Evolutionary conservation across 1,140 invertebrate species (phyloP).

Genomic region (Brachionus plicatilis): DNA sequence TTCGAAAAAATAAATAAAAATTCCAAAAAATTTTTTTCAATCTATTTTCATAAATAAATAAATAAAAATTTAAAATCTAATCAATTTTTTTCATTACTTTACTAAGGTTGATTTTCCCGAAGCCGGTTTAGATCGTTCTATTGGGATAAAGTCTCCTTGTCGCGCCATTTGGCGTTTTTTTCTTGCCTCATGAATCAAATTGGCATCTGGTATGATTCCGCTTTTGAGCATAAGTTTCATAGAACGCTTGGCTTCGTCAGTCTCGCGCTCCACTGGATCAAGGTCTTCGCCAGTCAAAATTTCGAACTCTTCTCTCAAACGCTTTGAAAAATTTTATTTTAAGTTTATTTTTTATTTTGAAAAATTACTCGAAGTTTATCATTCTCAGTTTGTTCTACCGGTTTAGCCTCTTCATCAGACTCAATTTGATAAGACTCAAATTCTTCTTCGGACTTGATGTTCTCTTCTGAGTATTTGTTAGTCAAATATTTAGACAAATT

Average conservation of each 20-base stretch:
- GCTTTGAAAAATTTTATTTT: not conserved
- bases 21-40: too few species aligned
- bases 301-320: conserved; percentile 15
- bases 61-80: not conserved
- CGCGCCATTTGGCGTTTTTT: conserved; percentile 81
- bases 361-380: conserved; percentile 43
- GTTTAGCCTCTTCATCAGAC: not conserved
- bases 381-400: not conserved
- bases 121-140: conserved; percentile 56
- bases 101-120: conserved; percentile 50
- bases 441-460: not conserved
- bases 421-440: not conserved
- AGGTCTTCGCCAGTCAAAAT: conserved; percentile 22
- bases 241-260: not conserved
- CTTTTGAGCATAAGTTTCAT: conserved; percentile 32
- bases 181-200: conserved; percentile 85
- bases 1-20: too few species aligned
- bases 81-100: conserved; percentile 45
- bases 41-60: too few species aligned
- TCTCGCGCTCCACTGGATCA: not conserved
- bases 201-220: conserved; percentile 87
- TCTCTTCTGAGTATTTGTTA: conserved; percentile 57
- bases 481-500: conserved; percentile 54
- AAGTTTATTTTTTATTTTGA: not conserved
- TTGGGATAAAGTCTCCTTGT: conserved; percentile 64